These are phyloP conservation scores for Mobula hypostoma DNA, from an alignment of 2,113 vertebrate species.

Conservation along the genomic window DNA sequence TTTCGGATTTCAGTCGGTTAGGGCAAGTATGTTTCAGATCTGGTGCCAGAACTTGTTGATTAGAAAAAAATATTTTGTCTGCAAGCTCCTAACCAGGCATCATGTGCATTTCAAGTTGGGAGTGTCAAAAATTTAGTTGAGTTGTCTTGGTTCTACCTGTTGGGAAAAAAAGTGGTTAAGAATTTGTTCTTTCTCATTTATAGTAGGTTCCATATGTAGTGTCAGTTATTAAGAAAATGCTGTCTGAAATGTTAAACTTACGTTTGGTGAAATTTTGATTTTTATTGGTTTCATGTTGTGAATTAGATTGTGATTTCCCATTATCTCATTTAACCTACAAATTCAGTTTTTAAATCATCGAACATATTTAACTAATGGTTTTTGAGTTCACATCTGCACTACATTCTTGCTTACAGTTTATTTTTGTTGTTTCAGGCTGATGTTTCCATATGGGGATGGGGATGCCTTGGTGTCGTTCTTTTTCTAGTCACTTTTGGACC, in stretches of 20 bases:
- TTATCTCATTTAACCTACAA: background rate
- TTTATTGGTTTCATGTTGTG: background rate
- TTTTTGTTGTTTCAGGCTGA: constrained; percentile 70
- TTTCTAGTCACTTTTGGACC: constrained; percentile 95
- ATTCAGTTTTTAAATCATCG: background rate
- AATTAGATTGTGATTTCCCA: background rate
- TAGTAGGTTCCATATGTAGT: background rate
- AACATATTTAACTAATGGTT: background rate
- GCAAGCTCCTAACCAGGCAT: background rate
- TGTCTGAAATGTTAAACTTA: background rate
- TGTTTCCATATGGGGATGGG: constrained; percentile 97
- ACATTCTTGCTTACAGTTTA: background rate
- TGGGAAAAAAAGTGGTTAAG: background rate
- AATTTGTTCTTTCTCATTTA: background rate
- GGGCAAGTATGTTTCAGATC: background rate
- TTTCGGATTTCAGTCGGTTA: background rate
- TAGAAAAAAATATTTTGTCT: background rate
- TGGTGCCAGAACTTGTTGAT: background rate
- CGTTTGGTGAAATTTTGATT: background rate
- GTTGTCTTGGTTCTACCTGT: background rate
- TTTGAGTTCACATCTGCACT: background rate
- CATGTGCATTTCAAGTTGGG: background rate
- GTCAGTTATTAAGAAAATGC: background rate
- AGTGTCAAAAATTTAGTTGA: background rate
- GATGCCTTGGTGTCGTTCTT: constrained; percentile 86